Evolutionary conservation across 2,888 invertebrate species (phyloP), one percentile per base, ranked within the genome.

Genomic region (Noctua janthina): DNA sequence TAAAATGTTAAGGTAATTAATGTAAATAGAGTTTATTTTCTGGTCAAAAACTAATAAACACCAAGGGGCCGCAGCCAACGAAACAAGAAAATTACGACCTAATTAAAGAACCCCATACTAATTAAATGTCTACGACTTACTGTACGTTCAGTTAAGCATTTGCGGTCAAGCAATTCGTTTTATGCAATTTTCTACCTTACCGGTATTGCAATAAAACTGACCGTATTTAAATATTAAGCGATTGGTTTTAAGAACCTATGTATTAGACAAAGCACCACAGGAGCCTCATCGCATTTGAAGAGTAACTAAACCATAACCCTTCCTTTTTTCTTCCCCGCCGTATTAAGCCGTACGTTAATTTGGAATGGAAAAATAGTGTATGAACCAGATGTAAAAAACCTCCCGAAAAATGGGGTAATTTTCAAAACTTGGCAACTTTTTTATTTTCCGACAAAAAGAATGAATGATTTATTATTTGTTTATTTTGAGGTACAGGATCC

Each of bases 51-150:
- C 84, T 87, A 90, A 88, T 85, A 88, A 90, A 81, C 69, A 71
- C 79, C 56, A 81, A 82, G 90, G 87, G 86, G 81, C 74, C 82
- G 62, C 75, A 86, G 84, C 87, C 84, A 91, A 92, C 88, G 87
- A 89, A 91, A 91, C 89, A 88, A 85, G 89, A 86, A 90, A 92
- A 92, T 93, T 91, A 92, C 90, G 87, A 90, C 85, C 90, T 91
- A 92, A 93, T 93, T 93, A 92, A 91, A 91, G 89, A 91, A 88
- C 90, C 90, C 91, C 89, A 90, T 91, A 86, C 88, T 91, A 92
- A 94, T 93, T 92, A 92, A 93, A 92, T 89, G 90, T 91, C 88
- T 90, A 84, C 89, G 85, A 89, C 78, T 88, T 79, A 88, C 84
- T 90, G 83, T 85, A 86, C 76, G 78, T 74, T 39, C 35, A 51